Evolutionary conservation across 37 sponge, comb jelly and placozoan genomes (phyloP), one percentile per base, ranked within the genome.

Genomic region (Trichoplax adhaerens): DNA sequence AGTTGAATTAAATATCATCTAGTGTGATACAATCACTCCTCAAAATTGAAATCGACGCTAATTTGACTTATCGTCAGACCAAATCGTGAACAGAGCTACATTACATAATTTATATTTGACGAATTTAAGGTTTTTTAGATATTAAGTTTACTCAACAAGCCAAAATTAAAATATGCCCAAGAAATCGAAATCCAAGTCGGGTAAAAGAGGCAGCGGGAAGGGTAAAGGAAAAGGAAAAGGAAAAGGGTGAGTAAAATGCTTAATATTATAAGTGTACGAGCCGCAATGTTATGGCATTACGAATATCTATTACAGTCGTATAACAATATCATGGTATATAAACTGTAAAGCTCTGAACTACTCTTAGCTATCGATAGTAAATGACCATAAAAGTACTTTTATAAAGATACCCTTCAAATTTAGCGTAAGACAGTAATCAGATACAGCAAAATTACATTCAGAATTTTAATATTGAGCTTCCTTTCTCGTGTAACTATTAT

Each of bases 181-280:
- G 29, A 29, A 29, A 29, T 29, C 29, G 29, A 29, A 29, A 29
- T 29, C 29, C 29, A 29, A 29, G 29, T 29, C 29, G 0, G 29
- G 29, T 29, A 85, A 85, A 76, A 77, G 77, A 68, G 65, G 59
- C 51, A 85, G 78, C 47, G 72, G 65, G 65, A 77, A 77, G 54
- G 74, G 64, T 4, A 81, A 76, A 72, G 64, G 65, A 50, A 71
- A 79, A 62, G 70, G 60, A 63, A 80, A 87, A 64, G 68, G 68
- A 66, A 79, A 68, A 1, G 50, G 51, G 3, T 63, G 64, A 5
- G 68, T 52, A 54, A 73, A 76, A 58, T 51, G 50, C 49, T 72
- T 71, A 50, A 68, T 71, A 80, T 58, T 62, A 67, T n/a, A 83
- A 73, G 46, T 69, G 2, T 62, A 29, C 29, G 29, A 29, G 29